Evolutionary conservation across 1,140 invertebrate species (phyloP), one percentile per base, ranked within the genome.

Genomic region (Solenopsis invicta): DNA sequence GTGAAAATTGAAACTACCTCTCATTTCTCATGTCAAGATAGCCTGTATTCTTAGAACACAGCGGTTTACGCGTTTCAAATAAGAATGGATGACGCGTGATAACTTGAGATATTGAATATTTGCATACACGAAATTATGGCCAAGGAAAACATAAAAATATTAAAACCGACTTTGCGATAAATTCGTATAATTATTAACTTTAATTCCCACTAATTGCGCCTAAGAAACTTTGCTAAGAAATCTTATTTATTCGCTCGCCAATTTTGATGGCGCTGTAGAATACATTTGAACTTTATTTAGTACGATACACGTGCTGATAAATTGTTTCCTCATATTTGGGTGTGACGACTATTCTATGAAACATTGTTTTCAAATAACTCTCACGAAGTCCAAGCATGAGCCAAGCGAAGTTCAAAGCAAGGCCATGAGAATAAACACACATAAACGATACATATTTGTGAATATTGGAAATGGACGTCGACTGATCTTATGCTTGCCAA

Each of bases 1-100:
- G 10, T 13, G 64, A 56, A 45, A 81, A 77, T 48, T 77, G 56
- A 81, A 41, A 69, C n/a, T 41, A 24, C 13, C 34, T 41, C 13
- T 54, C n/a, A 80, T 69, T 69, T 69, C 8, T 69, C 48, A 24
- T 29, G 12, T 37, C 48, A 69, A 4, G 4, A 69, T 52, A 52
- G 8, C 16, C 16, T 50, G 45, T 21, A 54, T 41, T 69, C 45
- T 61, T 37, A 62, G 29, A 37, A 54, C 45, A 29, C 4, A 37
- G 16, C n/a, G 4, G 6, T 21, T 84, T 29, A 52, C 71, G 13
- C n/a, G 67, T 9, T 50, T 24, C 18, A 48, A 34, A 66, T 34
- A 61, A 37, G 13, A 76, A 61, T 45, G 16, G 54, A 41, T 75
- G n/a, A n/a, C 24, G 13, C 9, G 10, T 9, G n/a, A 56, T 56